A percentile compares a stretch with the other conserved stretches of the same genome.
phyloP scores from a whole-genome alignment of 2,113 vertebrate species.

The Oxyruncus cristatus region DNA sequence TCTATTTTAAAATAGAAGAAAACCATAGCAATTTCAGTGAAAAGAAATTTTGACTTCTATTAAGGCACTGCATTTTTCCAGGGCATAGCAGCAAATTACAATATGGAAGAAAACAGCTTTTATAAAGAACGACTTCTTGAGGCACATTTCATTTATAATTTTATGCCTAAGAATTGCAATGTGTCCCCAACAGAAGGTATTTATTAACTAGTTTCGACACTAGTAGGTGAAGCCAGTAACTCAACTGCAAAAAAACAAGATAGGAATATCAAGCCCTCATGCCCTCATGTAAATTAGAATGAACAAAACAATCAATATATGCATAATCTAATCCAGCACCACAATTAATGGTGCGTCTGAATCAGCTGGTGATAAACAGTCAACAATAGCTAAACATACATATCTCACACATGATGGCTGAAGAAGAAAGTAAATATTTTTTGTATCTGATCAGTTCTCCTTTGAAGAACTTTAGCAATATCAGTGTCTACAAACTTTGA shows the following conservation, averaged over 20 bases:
- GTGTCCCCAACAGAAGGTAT: background rate
- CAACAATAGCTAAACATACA: background rate
- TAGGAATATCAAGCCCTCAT: background rate
- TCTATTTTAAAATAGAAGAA: background rate
- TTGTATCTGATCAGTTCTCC: background rate
- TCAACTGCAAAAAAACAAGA: background rate
- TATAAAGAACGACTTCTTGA: background rate
- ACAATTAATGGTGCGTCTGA: background rate
- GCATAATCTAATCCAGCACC: background rate
- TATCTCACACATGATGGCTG: background rate
- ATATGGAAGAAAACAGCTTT: background rate
- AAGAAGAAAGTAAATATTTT: conserved; percentile 18
- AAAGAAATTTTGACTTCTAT: background rate
- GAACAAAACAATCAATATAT: background rate
- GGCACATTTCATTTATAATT: background rate
- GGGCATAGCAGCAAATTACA: background rate
- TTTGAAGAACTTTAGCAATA: background rate
- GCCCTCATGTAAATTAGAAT: background rate
- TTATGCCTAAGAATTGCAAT: background rate
- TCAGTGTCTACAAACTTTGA: background rate
- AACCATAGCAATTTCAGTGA: background rate
- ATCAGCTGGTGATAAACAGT: background rate
- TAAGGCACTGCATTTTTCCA: background rate
- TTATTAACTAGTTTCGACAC: background rate
- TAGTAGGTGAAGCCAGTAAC: background rate